These are phyloP conservation scores for Pachyramphus minor DNA, from an alignment of 2,113 vertebrate genomes.

Conservation along the genomic window DNA sequence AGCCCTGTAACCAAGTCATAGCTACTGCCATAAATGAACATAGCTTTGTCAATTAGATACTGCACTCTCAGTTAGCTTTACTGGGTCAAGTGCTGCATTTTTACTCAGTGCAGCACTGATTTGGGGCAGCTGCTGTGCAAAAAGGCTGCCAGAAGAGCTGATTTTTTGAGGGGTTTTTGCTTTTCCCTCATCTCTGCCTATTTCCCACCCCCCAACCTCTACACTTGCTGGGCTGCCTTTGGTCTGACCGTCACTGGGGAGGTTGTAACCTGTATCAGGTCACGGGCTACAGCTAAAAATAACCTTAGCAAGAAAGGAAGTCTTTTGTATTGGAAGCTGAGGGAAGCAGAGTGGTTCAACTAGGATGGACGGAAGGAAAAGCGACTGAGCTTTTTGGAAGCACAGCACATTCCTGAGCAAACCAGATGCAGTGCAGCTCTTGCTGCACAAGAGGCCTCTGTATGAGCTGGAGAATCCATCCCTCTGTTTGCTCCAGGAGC, in stretches of 20 bases:
- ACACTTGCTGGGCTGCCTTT: accelerated
- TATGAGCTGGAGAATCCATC: background rate
- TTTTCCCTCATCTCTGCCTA: too few relatives aligned
- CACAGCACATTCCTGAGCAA: background rate
- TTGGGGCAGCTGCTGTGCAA: accelerated
- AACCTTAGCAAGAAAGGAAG: background rate
- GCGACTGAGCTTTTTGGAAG: background rate
- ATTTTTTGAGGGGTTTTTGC: background rate
- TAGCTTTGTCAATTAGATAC: background rate
- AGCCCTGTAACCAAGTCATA: background rate
- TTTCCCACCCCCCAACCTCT: background rate
- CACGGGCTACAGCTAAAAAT: accelerated
- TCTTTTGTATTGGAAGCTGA: accelerated
- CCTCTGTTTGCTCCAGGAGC: constrained; percentile 3
- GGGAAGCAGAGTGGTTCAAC: background rate
- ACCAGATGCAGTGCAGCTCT: background rate
- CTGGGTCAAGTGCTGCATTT: background rate
- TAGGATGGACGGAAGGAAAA: background rate
- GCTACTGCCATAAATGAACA: background rate
- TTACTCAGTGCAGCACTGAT: accelerated
- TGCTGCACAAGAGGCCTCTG: constrained; percentile 32
- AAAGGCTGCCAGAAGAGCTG: too few relatives aligned
- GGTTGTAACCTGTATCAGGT: background rate
- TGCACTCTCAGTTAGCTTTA: background rate
- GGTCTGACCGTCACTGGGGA: background rate